These are phyloP conservation scores for Tor tambroides DNA, from an alignment of 2,113 vertebrate species.

Conservation along the genomic window DNA sequence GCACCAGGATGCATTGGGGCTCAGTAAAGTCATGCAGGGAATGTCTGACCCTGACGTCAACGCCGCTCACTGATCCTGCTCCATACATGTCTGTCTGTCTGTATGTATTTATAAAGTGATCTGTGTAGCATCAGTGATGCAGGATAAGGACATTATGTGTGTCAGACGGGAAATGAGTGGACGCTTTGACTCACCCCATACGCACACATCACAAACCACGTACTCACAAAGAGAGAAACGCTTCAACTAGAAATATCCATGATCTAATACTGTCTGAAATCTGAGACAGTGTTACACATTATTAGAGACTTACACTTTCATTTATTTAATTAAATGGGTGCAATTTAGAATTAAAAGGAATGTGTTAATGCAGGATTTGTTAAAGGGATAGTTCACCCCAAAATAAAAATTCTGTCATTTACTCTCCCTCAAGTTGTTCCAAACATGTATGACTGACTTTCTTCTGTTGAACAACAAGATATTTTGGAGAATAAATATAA, in stretches of 20 bases:
- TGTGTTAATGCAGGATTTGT: background rate
- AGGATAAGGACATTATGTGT: slow-evolving; percentile 10
- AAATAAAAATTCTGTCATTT: too few relatives aligned
- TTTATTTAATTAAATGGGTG: background rate
- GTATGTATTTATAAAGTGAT: slow-evolving; percentile 14
- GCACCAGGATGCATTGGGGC: background rate
- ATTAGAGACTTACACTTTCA: background rate
- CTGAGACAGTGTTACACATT: background rate
- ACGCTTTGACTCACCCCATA: slow-evolving; percentile 41
- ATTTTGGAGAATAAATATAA: too few relatives aligned
- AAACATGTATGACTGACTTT: too few relatives aligned
- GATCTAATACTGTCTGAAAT: background rate
- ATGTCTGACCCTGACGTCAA: slow-evolving; percentile 40
- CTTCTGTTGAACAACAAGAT: too few relatives aligned
- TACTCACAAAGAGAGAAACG: background rate
- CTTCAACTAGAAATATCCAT: background rate
- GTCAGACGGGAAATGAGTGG: slow-evolving; percentile 22
- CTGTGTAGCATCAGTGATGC: slow-evolving; percentile 13
- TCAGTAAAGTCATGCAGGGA: slow-evolving; percentile 14
- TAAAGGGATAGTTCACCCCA: too few relatives aligned
- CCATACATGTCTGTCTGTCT: slow-evolving; percentile 33
- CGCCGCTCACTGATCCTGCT: background rate
- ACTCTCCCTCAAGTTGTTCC: too few relatives aligned
- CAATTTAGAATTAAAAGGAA: background rate
- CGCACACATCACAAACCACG: slow-evolving; percentile 11